Base-by-base conservation (phyloP, 2,797 vertebrate species). In the Petrocephalus schoutedeni region DNA sequence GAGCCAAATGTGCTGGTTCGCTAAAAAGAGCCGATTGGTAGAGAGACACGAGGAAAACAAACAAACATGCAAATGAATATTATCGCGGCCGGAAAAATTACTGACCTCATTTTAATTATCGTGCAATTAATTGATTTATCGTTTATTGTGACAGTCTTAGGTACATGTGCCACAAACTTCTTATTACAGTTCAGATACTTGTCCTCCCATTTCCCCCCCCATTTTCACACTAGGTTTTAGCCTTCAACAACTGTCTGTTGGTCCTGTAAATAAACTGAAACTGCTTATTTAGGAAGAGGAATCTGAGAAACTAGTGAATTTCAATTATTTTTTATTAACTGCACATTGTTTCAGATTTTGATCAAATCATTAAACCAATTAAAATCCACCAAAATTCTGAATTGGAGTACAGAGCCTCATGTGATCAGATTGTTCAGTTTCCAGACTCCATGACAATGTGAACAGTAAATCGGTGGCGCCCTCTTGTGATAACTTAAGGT, bases 401-500 rank as follows among this genome's bases (percentile, higher is more conserved):
- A 10, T 41, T 57, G 56, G 21, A 53, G 14, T n/a, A 32, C 57
- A 9, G 28, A 83, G 71, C 85, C 36, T 71, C 28, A 4, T 6
- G 12, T 71, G 28, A 36, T 71, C 4, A 10, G 64, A 14, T 71
- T 36, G 28, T 67, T 32, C 49, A 57, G 32, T 77, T 41, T 49
- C 36, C 36, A 36, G 71, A n/a, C 32, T n/a, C 2, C 36, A 45
- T 45, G 36, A 77, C 59, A 74, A 64, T 4, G 8, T 71, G 12
- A 53, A 23, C n/a, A 28, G 8, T 9, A 57, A n/a, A 90, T 19
- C 23, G 57, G 90, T 89, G 77, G 71, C 45, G 4, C 91, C 93
- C 88, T 90, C 94, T 94, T 71, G 90, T 95, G 95, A 92, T 51
- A 0, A 86, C 0, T 88, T 0, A 1, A 7, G 2, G 28, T 67